A percentile compares a stretch with the other conserved stretches of the same genome.
These are phyloP conservation scores for Cuniculus paca DNA, from an alignment of 2,797 vertebrate genomes.

Conservation along the genomic window DNA sequence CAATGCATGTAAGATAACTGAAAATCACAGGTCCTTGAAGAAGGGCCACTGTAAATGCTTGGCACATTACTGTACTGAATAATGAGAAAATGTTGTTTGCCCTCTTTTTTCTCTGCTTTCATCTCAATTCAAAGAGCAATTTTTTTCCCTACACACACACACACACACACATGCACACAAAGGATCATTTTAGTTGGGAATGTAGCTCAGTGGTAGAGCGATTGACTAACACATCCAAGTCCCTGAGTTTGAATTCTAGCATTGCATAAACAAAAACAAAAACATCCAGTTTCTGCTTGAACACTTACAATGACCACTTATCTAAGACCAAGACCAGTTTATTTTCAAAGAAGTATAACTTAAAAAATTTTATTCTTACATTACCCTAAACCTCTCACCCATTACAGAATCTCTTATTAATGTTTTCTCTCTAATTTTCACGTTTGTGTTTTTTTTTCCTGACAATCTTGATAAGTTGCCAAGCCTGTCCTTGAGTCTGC, in stretches of 20 bases:
- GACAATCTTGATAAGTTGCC: not conserved
- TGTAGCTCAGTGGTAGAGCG: not conserved
- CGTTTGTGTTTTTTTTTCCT: not conserved
- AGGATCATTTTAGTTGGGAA: not conserved
- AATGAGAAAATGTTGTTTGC: not conserved
- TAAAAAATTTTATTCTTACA: not conserved
- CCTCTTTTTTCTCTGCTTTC: conserved; percentile 18
- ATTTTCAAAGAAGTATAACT: not conserved
- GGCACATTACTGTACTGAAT: not conserved
- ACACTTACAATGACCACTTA: not conserved
- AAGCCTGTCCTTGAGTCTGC: not conserved
- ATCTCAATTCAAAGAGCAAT: not conserved
- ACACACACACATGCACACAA: not conserved
- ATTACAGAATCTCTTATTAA: not conserved
- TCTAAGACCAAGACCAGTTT: not conserved
- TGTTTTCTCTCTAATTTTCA: not conserved
- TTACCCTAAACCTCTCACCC: not conserved
- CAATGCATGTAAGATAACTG: not conserved
- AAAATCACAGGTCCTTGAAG: not conserved
- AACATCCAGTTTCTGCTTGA: not conserved
- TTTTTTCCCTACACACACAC: not conserved
- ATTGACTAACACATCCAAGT: not conserved
- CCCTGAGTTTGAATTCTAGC: not conserved
- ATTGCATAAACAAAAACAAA: not conserved
- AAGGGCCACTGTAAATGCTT: not conserved